A percentile compares a stretch with the other conserved stretches of the same genome.
phyloP scores from a whole-genome alignment of 2,113 vertebrate genomes.

The Mystacornis crossleyi region DNA sequence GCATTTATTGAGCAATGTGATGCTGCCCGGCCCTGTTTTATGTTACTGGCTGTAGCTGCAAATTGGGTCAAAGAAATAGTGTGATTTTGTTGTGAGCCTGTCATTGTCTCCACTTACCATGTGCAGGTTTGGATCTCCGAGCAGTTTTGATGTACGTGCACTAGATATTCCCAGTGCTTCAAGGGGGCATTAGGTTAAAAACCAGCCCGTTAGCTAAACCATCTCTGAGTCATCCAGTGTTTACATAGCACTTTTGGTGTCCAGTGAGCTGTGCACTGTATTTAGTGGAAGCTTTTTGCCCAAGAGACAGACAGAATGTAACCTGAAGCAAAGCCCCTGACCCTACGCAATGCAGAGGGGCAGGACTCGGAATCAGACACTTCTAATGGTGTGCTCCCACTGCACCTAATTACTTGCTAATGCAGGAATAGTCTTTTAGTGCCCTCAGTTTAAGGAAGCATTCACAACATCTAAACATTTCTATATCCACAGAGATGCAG shows the following conservation, averaged over 20 bases:
- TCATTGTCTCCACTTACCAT: background rate
- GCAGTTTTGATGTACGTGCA: background rate
- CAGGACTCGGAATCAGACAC: background rate
- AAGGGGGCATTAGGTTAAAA: conserved; percentile 18
- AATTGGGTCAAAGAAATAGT: background rate
- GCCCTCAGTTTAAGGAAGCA: background rate
- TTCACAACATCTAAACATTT: background rate
- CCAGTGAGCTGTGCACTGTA: background rate
- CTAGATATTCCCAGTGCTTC: background rate
- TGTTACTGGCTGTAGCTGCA: background rate
- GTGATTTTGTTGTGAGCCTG: background rate
- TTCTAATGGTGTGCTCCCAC: background rate
- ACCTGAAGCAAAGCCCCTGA: background rate
- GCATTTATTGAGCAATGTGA: background rate
- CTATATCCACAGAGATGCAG: background rate
- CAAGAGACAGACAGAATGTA: background rate
- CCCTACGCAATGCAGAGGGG: background rate
- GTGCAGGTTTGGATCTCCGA: background rate
- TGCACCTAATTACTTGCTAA: background rate
- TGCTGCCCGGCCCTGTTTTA: background rate
- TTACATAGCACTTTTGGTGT: background rate
- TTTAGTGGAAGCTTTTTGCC: background rate
- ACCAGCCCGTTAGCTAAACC: background rate
- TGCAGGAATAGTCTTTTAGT: background rate
- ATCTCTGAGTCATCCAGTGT: background rate